Percentiles rank a stretch among this genome's conserved stretches.
These are phyloP conservation scores for Lichenostomus cassidix DNA, from an alignment of 2,113 vertebrate species.

Conservation along the genomic window DNA sequence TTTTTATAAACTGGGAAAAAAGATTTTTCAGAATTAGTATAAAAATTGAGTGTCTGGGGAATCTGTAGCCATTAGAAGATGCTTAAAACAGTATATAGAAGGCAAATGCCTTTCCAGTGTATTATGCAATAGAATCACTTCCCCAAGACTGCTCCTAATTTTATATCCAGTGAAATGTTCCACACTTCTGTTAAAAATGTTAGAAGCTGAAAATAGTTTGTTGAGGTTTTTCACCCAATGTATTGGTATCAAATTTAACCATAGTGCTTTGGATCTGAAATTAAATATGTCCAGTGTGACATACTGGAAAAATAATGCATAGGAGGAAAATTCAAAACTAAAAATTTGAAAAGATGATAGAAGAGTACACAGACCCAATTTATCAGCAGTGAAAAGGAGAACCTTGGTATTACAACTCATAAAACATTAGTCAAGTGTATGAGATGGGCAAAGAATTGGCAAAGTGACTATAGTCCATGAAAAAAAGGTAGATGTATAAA, in stretches of 20 bases:
- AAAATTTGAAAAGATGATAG: neutral
- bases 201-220: neutral
- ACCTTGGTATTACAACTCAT: neutral
- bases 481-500: neutral
- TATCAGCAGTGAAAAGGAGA: neutral
- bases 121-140: neutral
- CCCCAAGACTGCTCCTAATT: neutral
- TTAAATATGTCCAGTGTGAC: neutral
- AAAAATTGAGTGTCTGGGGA: neutral
- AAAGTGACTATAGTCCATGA: neutral
- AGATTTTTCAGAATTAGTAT: neutral
- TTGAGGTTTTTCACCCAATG: neutral
- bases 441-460: neutral
- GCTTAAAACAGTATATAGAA: neutral
- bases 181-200: neutral
- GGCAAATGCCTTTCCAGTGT: neutral
- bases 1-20: neutral
- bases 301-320: neutral
- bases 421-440: neutral
- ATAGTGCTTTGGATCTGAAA: neutral
- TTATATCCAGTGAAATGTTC: neutral
- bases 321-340: neutral
- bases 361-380: neutral
- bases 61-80: neutral
- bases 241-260: neutral